Evolutionary conservation across 1,140 invertebrate genomes (phyloP), one percentile per base, ranked within the genome.

Genomic region (Penaeus indicus): DNA sequence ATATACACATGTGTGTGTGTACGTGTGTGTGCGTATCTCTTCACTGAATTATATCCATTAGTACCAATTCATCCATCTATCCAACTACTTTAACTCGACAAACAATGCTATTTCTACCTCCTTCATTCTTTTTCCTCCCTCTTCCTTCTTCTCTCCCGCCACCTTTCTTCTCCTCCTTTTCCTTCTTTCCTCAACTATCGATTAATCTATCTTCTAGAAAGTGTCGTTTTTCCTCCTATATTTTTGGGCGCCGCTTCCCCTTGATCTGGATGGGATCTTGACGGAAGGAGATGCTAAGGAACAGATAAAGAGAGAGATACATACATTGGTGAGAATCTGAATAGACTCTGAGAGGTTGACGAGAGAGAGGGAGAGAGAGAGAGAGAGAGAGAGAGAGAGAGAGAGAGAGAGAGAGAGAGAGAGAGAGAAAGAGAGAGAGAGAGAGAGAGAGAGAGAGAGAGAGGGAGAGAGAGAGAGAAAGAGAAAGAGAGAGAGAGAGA

Each of bases 51-150:
- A 42, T 42, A 42, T 4, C 7, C 5, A 4, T 42, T 42, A 8
- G 7, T 8, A 2, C 0, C 7, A 4, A 8, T 42, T 8, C 38
- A 42, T 42, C 38, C 7, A 42, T 8, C 7, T 38, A 38, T 38
- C 38, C 38, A 38, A 38, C 38, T 38, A 38, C 38, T 38, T 5
- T n/a, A n/a, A n/a, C n/a, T n/a, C n/a, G n/a, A n/a, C n/a, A n/a
- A 78, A 79, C n/a, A 79, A 79, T 79, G 61, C 42, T 79, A 79
- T 54, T 79, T 79, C 13, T 25, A 80, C 25, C 47, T 60, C 47
- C 38, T 60, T 47, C 78, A 80, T 80, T 60, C 47, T n/a, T 60
- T 42, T 25, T 25, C 32, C 25, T 60, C 60, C 54, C 42, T 27
- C 16, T 80, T 80, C 42, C 47, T 60, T 54, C 38, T n/a, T 42